A percentile compares a stretch with the other conserved stretches of the same genome.
phyloP scores from a whole-genome alignment of 2,797 vertebrate genomes.

The Coendou prehensilis region DNA sequence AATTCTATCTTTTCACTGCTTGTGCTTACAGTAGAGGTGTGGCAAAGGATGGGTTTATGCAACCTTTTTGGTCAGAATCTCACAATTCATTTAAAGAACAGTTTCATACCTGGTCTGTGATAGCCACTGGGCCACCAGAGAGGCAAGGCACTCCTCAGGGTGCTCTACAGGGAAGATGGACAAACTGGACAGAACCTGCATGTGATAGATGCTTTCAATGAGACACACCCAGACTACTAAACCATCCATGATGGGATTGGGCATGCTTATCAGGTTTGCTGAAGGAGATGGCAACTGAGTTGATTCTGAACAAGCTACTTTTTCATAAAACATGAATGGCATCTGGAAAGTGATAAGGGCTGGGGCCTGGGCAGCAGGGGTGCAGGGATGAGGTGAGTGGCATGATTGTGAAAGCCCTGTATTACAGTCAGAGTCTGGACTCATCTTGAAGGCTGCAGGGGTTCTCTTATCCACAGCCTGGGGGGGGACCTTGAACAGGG shows the following conservation, averaged over 20 bases:
- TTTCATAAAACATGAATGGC: not conserved
- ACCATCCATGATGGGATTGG: not conserved
- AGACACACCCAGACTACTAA: no score
- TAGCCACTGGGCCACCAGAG: not conserved
- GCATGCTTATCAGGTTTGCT: not conserved
- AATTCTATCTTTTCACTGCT: not conserved
- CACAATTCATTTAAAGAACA: no score
- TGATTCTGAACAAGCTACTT: not conserved
- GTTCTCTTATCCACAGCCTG: no score
- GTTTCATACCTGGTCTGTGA: rapidly evolving
- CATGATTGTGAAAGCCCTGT: rapidly evolving
- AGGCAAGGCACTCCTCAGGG: not conserved
- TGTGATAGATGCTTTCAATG: rapidly evolving
- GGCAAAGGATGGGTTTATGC: not conserved
- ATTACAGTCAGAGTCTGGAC: not conserved
- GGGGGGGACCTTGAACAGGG: no score
- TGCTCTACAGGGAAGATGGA: not conserved
- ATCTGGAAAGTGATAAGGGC: not conserved
- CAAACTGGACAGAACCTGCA: not conserved
- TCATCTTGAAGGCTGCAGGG: not conserved
- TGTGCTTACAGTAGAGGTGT: not conserved
- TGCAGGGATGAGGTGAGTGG: no score
- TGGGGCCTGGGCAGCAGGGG: no score
- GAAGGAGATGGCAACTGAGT: not conserved
- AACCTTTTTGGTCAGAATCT: not conserved